These are phyloP conservation scores for Orius laevigatus DNA, from an alignment of 1,140 invertebrate species.

Conservation along the genomic window DNA sequence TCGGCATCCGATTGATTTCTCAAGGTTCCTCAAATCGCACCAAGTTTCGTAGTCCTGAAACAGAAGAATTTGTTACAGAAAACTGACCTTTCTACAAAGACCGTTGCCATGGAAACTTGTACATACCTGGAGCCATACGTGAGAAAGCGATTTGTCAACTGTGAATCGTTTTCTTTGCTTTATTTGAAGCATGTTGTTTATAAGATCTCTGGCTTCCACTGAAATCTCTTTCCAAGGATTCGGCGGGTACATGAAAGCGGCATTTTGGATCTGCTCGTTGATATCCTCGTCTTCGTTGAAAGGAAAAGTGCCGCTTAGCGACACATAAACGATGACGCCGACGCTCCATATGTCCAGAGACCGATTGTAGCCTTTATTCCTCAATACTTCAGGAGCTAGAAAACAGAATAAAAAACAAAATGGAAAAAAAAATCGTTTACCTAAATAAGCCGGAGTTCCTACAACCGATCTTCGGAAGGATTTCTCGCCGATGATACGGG, in stretches of 20 bases:
- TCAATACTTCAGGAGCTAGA: slow-evolving; percentile 89
- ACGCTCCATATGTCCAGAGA: slow-evolving; percentile 99
- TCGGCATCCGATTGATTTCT: slow-evolving; percentile 60
- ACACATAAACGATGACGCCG: slow-evolving; percentile 95
- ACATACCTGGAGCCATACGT: slow-evolving; percentile 80
- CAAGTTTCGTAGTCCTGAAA: slow-evolving; percentile 85
- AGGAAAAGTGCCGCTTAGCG: slow-evolving; percentile 92
- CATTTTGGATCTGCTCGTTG: slow-evolving; percentile 98
- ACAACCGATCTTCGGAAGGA: slow-evolving; percentile 94
- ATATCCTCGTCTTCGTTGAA: slow-evolving; percentile 99
- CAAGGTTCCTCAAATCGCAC: slow-evolving; percentile 80
- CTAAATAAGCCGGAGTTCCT: slow-evolving; percentile 93
- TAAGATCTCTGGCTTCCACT: slow-evolving; percentile 91
- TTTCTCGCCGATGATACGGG: slow-evolving; percentile 95
- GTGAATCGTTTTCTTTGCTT: slow-evolving; percentile 94
- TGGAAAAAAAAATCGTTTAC: slow-evolving; percentile 37
- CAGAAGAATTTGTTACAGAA: slow-evolving; percentile 3
- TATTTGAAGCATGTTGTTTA: slow-evolving; percentile 95
- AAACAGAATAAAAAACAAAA: slow-evolving; percentile 18
- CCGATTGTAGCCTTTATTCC: slow-evolving; percentile 97
- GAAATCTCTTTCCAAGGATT: slow-evolving; percentile 97
- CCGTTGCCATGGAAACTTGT: too few relatives aligned
- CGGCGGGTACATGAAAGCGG: slow-evolving; percentile 98
- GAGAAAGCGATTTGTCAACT: slow-evolving; percentile 88
- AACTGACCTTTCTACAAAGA: neutral